phyloP scores from a whole-genome alignment of 2,113 vertebrate species.

The Megaceryle torquata region DNA sequence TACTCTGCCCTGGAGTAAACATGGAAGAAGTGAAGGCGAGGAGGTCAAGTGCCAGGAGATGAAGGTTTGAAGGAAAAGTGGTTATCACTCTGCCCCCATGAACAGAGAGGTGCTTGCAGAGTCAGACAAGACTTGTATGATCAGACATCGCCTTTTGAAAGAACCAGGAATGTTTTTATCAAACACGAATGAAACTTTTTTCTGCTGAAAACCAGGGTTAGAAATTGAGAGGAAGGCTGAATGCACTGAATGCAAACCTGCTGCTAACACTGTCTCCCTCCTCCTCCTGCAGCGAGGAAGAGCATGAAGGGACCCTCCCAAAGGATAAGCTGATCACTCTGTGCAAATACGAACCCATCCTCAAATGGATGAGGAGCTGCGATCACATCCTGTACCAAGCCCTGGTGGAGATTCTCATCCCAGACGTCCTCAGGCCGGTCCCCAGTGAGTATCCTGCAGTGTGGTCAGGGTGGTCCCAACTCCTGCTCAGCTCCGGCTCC shows the following conservation, averaged over 20 bases:
- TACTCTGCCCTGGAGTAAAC: neutral
- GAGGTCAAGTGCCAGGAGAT: neutral
- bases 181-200: neutral
- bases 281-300: conserved; percentile 78
- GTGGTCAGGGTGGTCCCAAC: fast-evolving
- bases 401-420: conserved; percentile 95
- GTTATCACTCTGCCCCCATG: neutral
- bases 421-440: conserved; percentile 92
- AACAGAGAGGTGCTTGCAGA: neutral
- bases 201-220: neutral
- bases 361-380: conserved; percentile 94
- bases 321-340: conserved; percentile 88
- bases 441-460: conserved; percentile 82
- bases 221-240: neutral
- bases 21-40: neutral
- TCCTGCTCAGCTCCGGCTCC: neutral
- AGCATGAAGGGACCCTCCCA: conserved; percentile 77
- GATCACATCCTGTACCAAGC: conserved; percentile 98
- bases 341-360: conserved; percentile 89
- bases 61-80: neutral
- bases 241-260: neutral
- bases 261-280: neutral
- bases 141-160: neutral
- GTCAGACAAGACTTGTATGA: neutral
- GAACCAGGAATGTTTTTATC: neutral